These are phyloP conservation scores for Lordiphosa mommai DNA, from an alignment of 1,140 invertebrate genomes.

Conservation along the genomic window DNA sequence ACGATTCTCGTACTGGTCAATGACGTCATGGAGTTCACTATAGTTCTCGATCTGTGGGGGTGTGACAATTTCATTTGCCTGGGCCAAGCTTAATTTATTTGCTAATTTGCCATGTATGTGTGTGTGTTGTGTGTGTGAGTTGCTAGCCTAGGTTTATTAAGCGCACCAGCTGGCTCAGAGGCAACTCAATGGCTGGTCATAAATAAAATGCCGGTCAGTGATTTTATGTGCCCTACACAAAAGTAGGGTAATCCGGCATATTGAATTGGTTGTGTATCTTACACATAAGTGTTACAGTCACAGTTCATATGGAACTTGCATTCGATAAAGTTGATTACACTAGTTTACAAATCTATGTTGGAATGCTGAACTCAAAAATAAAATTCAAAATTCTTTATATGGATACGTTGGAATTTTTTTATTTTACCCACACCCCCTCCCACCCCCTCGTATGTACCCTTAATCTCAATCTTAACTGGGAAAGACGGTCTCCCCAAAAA, in stretches of 20 bases:
- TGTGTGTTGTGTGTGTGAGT: constrained; percentile 9
- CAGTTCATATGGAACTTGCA: too few relatives aligned
- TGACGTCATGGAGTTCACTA: constrained; percentile 66
- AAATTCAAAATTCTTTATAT: too few relatives aligned
- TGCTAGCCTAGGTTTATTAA: constrained; percentile 50
- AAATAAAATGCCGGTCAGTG: constrained; percentile 67
- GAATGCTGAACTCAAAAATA: too few relatives aligned
- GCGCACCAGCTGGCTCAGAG: constrained; percentile 61
- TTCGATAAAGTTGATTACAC: too few relatives aligned
- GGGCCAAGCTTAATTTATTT: constrained; percentile 55
- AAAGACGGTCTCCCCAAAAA: too few relatives aligned
- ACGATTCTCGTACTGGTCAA: constrained; percentile 55
- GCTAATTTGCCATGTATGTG: constrained; percentile 58
- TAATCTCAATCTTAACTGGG: too few relatives aligned
- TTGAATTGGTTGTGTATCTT: too few relatives aligned
- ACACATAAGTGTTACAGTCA: too few relatives aligned
- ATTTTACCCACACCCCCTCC: too few relatives aligned
- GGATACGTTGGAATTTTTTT: too few relatives aligned
- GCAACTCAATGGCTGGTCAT: constrained; percentile 65
- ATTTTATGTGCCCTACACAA: constrained; percentile 35
- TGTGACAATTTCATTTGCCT: constrained; percentile 52
- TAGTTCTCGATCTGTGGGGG: constrained; percentile 68
- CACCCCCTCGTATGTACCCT: too few relatives aligned
- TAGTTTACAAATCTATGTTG: too few relatives aligned
- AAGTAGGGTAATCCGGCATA: neutral